Evolutionary conservation across 2,888 invertebrate species (phyloP), one percentile per base, ranked within the genome.

Genomic region (Muscina levida): DNA sequence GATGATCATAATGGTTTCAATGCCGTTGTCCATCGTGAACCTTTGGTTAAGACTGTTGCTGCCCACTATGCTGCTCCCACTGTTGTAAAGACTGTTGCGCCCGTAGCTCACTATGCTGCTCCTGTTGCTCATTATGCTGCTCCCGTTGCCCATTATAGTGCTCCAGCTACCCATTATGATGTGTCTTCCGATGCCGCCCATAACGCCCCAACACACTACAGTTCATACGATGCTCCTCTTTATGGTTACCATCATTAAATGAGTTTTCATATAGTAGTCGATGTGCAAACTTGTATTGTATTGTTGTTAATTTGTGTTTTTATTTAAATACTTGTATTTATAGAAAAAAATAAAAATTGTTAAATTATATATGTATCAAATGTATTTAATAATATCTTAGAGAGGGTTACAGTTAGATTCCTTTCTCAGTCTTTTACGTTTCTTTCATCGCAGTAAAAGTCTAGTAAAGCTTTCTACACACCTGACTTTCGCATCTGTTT

Each of bases 11-110:
- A 85, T 48, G 86, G 86, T 42, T 85, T 86, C 76, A 85, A 86
- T 46, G 86, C 86, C 74, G 86, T 86, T n/a, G 86, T 86, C 62
- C 82, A 84, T 62, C 86, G 85, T 73, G 83, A 85, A 66, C 86
- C 86, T 46, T 71, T 82, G 31, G 57, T 72, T 5, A 80, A 82
- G n/a, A 19, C 76, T 31, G 82, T 87, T 8, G 85, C 88, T 31
- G 85, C 85, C 8, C 84, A 85, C 79, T 84, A 86, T 67, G 31
- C 85, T 31, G 84, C 83, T 5, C 31, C 31, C 3, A 31, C 31
- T 70, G 39, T 76, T 8, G 79, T 82, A 6, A 78, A 84, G n/a
- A 68, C 83, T 22, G 83, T 83, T n/a, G 82, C 87, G 22, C 84
- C 87, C 26, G 84, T 85, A 73, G 86, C 84, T n/a, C 86, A 85